Base-by-base conservation (phyloP, 2,888 invertebrate species). In the Drosophila anomalipes region DNA sequence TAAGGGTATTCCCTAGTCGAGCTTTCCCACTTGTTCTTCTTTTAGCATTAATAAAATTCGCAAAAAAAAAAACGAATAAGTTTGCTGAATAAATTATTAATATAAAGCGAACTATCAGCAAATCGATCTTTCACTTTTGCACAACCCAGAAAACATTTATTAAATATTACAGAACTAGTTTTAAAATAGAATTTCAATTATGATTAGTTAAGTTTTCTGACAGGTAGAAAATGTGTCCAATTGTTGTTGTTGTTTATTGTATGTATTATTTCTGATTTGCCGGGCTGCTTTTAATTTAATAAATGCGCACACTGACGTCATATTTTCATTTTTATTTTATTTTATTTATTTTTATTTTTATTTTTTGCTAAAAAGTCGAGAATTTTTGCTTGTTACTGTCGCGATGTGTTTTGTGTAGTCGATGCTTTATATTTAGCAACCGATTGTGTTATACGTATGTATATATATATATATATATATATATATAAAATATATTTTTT, bases 221-320 rank as follows among this genome's bases (percentile, higher is more conserved):
- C 62, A 79, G 80, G 35, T 76, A 62, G 51, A 68, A 60, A 64
- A 68, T 69, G 22, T 63, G 52, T 72, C 35, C 26, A 51, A 53
- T 44, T 58, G 39, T 53, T 67, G 44, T 47, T 56, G 22, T 51
- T 70, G 26, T 57, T 60, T 65, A 28, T 60, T 67, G 44, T 44
- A 39, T 64, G 26, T 22, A 54, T 35, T 19, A 10, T 70, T 80
- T 61, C 26, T 59, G 54, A 37, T 64, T 64, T 59, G 39, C 39
- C 35, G 26, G 49, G 39, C 39, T 59, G 49, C 53, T 65, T 73
- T 67, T 69, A 62, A 71, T 79, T 77, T 69, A 75, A 76, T 86
- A 86, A 86, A 80, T 71, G 59, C 66, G 47, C 35, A 22, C 67
- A 63, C 91, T 91, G 91, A 90, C 90, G 91, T 91, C 90, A 91